Percentiles rank a stretch among this genome's conserved stretches.
These are phyloP conservation scores for Apistogramma diplotaenia DNA, from an alignment of 2,113 vertebrate genomes.

Conservation along the genomic window DNA sequence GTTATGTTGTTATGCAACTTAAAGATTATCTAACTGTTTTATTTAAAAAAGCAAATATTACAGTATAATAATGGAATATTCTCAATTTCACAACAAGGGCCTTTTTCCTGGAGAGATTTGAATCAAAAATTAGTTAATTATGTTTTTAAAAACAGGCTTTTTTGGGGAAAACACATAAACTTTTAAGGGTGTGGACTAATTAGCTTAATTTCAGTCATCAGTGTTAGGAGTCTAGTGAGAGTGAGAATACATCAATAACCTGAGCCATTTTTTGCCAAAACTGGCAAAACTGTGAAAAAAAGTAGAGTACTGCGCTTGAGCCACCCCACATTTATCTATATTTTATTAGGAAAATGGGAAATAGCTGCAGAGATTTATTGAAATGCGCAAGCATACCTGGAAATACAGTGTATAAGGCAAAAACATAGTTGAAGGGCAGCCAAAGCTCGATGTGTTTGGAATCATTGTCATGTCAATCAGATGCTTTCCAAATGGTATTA, in stretches of 20 bases:
- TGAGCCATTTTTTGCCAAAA: background rate
- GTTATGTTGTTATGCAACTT: conserved; percentile 4
- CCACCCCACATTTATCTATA: background rate
- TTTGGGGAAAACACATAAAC: background rate
- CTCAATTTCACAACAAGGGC: background rate
- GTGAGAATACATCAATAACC: background rate
- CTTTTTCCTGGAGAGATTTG: background rate
- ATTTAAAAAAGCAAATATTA: background rate
- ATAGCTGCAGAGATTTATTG: background rate
- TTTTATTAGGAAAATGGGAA: background rate
- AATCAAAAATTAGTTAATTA: background rate
- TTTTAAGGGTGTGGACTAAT: background rate
- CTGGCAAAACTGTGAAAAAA: background rate
- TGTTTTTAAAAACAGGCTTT: background rate
- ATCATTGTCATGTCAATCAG: too few relatives aligned
- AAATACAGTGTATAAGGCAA: background rate
- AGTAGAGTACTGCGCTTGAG: background rate
- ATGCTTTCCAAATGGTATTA: too few relatives aligned
- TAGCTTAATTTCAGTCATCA: background rate
- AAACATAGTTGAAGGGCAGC: too few relatives aligned
- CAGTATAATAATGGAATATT: background rate
- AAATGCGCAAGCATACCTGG: background rate
- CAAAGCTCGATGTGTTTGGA: too few relatives aligned
- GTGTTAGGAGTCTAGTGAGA: background rate
- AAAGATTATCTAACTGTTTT: background rate